phyloP scores from a whole-genome alignment of 2,888 invertebrate species.

The Neoascia interrupta region DNA sequence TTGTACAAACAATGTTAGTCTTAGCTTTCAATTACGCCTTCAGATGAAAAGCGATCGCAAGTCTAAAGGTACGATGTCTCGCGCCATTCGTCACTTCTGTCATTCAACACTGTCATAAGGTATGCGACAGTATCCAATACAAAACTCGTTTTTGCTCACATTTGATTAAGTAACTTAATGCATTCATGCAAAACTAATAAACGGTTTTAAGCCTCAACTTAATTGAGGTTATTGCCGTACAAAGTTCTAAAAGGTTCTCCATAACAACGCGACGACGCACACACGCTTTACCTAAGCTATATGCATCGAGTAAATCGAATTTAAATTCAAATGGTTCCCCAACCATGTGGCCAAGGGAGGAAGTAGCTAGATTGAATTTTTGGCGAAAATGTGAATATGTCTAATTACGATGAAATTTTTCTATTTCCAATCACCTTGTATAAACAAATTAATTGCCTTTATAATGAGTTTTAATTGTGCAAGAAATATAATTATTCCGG shows the following conservation, averaged over 20 bases:
- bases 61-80: constrained; percentile 38
- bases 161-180: constrained; percentile 8
- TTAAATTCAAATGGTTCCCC: too few relatives aligned
- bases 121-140: neutral
- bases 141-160: constrained; percentile 19
- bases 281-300: too few relatives aligned
- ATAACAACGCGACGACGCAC: too few relatives aligned
- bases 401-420: constrained; percentile 1
- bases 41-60: neutral
- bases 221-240: constrained; percentile 42
- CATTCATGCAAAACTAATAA: constrained; percentile 52
- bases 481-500: constrained; percentile 34
- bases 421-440: constrained; percentile 14
- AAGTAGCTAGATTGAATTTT: constrained; percentile 1
- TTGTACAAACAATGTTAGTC: too few relatives aligned
- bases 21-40: too few relatives aligned
- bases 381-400: constrained; percentile 32
- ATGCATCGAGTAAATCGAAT: too few relatives aligned
- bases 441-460: constrained; percentile 23
- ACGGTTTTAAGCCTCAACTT: constrained; percentile 15
- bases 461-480: constrained; percentile 40
- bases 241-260: too few relatives aligned
- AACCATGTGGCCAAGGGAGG: too few relatives aligned
- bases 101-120: too few relatives aligned
- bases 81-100: constrained; percentile 18